Evolutionary conservation across 2,888 invertebrate species (phyloP).

Genomic region (Epinotia bilunana): DNA sequence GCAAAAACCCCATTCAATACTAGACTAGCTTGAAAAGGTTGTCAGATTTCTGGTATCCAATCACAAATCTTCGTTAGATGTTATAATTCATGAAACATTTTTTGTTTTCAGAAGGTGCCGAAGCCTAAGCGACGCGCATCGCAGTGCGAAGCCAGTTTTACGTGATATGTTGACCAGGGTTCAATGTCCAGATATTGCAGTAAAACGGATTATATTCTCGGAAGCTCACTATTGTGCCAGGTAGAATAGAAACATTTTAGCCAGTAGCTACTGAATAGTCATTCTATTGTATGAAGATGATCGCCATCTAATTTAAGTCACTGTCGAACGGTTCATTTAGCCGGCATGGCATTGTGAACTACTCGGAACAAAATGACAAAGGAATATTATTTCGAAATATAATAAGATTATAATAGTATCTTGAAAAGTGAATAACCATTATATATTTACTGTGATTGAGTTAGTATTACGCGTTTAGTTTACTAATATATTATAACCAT

Average conservation of each 20-base stretch:
- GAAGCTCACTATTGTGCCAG: conserved; percentile 83
- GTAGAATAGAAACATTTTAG: conserved; percentile 72
- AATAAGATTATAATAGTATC: conserved; percentile 45
- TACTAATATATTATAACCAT: conserved; percentile 53
- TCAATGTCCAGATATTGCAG: conserved; percentile 65
- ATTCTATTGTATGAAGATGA: conserved; percentile 60
- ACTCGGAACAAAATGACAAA: conserved; percentile 27
- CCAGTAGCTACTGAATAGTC: conserved; percentile 69
- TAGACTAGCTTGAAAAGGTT: too few relatives aligned
- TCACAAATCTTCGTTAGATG: too few relatives aligned
- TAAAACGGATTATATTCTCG: conserved; percentile 64
- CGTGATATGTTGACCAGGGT: conserved; percentile 80
- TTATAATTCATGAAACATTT: conserved; percentile 7
- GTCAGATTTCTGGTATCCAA: too few relatives aligned
- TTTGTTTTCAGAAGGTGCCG: conserved; percentile 68
- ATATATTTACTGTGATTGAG: conserved; percentile 78
- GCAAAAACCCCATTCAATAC: too few relatives aligned
- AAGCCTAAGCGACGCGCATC: conserved; percentile 62
- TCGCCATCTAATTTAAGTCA: conserved; percentile 59
- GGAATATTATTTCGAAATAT: conserved; percentile 45
- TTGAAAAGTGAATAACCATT: conserved; percentile 60
- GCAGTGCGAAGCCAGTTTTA: conserved; percentile 52
- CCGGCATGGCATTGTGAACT: conserved; percentile 20
- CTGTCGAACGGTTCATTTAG: conserved; percentile 43
- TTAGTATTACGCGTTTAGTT: conserved; percentile 59